phyloP scores from a whole-genome alignment of 2,888 invertebrate species.

The Lasioglossum lativentre region DNA sequence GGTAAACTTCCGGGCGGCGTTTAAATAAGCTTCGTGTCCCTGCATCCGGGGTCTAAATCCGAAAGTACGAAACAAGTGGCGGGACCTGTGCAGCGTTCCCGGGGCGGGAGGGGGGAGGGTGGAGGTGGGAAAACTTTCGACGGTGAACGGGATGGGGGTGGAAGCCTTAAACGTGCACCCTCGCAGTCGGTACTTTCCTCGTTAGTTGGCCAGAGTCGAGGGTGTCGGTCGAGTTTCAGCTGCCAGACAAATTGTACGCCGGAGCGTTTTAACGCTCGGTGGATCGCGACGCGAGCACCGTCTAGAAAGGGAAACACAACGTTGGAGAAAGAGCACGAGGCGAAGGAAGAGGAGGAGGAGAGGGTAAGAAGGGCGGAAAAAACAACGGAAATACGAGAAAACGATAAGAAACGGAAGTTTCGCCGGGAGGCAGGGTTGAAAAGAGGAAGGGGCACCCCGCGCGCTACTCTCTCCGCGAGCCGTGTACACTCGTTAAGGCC shows the following conservation, averaged over 20 bases:
- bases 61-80: conserved; percentile 70
- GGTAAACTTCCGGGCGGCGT: conserved; percentile 59
- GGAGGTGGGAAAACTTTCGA: conserved; percentile 60
- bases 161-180: conserved; percentile 60
- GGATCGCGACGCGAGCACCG: conserved; percentile 49
- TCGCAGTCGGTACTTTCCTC: conserved; percentile 61
- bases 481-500: conserved; percentile 78
- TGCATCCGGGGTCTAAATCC: conserved; percentile 51
- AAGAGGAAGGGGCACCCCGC: background rate
- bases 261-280: conserved; percentile 74
- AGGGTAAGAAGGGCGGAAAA: conserved; percentile 23
- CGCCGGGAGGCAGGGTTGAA: conserved; percentile 32
- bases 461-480: conserved; percentile 34
- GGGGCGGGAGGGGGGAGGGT: conserved; percentile 2
- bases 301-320: background rate
- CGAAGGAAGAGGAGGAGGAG: background rate
- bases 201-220: conserved; percentile 61
- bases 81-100: conserved; percentile 52
- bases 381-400: background rate
- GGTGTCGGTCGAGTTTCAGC: conserved; percentile 61
- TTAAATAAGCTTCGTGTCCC: conserved; percentile 64
- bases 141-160: conserved; percentile 38
- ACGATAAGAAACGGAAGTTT: conserved; percentile 72
- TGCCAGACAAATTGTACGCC: conserved; percentile 78
- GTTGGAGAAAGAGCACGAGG: conserved; percentile 79